Evolutionary conservation across 1,140 invertebrate genomes (phyloP), one percentile per base, ranked within the genome.

Genomic region (Panagrolaimus sp.): DNA sequence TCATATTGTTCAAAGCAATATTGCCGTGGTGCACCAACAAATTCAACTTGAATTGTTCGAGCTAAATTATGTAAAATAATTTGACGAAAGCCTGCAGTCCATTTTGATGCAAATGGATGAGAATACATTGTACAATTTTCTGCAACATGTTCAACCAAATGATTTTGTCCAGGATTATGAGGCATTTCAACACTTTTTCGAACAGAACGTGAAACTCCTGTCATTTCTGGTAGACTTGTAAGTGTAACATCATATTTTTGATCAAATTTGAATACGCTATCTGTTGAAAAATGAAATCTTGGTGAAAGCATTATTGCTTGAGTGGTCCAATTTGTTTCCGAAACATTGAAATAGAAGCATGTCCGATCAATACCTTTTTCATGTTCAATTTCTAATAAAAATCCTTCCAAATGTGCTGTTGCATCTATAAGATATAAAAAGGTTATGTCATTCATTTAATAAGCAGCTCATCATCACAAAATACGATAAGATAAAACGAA

Each of bases 1-100:
- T 77, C 79, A 63, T 82, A 82, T 51, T 74, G 72, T 48, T 82
- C 80, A 70, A 82, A 82, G 48, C 80, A 82, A 65, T 77, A 83
- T 51, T 83, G 79, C n/a, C 68, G 68, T 0, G 80, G 80, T 13
- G 80, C 80, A 2, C 74, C 81, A 38, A 83, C 70, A 63, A 82
- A 82, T 66, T 83, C 70, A 27, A 80, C 45, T 44, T 81, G 68
- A 53, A 79, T 78, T 11, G 68, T 78, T 53, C 68, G 48, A 23
- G 72, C 73, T 25, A 79, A 46, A 16, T 71, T 65, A 38, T 74
- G 66, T 8, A 81, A 53, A 45, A 71, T 67, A 57, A 81, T 81
- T n/a, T 67, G 61, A 16, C 79, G 68, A 67, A 82, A 81, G 1
- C 79, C 79, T 44, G 79, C 79, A 20, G 81, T 80, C 79, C 79